Conservation (phyloP, 2,888 invertebrate species). For the Andrena praecox region DNA sequence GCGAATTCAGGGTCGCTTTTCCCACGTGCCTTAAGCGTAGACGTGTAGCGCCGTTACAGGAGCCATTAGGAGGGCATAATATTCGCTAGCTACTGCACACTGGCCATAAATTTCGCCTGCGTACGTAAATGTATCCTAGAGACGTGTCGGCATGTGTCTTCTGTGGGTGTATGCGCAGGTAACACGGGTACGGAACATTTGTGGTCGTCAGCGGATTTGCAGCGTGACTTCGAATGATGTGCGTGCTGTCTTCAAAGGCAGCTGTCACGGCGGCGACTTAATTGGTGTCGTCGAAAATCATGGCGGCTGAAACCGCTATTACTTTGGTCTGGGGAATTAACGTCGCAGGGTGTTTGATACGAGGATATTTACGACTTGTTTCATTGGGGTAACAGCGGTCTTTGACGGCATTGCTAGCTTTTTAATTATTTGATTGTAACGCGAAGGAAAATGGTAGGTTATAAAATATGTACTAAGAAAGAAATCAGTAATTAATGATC, state of each 20-base stretch:
- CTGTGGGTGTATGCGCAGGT: neutral
- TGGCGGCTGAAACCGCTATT: neutral
- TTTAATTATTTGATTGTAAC: no score
- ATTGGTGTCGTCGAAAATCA: conserved; percentile 8
- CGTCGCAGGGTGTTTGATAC: no score
- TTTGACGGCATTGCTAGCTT: no score
- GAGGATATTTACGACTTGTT: no score
- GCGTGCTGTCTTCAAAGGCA: conserved; percentile 13
- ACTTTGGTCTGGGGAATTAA: conserved; percentile 2
- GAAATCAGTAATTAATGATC: no score
- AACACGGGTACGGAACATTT: conserved; percentile 16
- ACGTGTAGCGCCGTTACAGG: conserved; percentile 25
- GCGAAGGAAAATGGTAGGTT: no score
- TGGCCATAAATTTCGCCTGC: conserved; percentile 44
- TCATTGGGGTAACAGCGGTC: no score
- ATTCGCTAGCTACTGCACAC: conserved; percentile 33
- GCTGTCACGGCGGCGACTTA: conserved; percentile 11
- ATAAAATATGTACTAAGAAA: no score
- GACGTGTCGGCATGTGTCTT: conserved; percentile 32
- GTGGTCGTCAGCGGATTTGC: conserved; percentile 38
- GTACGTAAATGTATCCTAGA: conserved; percentile 34
- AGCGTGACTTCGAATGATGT: conserved; percentile 29
- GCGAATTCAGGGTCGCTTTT: conserved; percentile 31
- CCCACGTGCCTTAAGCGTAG: conserved; percentile 22
- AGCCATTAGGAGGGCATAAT: conserved; percentile 47